phyloP scores from a whole-genome alignment of 2,888 invertebrate genomes.

The Danaus chrysippus region DNA sequence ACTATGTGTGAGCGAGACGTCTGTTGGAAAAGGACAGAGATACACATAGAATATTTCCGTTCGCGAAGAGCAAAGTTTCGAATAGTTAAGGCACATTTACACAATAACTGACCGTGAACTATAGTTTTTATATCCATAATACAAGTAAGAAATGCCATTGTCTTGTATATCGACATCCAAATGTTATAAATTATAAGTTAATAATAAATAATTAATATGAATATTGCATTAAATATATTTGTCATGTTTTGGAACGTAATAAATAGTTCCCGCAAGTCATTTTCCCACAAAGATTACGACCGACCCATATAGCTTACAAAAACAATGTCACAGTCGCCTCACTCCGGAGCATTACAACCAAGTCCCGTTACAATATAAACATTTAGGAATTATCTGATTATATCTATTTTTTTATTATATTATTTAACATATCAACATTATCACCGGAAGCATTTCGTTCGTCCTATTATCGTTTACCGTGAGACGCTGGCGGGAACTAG shows the following conservation, averaged over 20 bases:
- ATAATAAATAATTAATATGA: conserved; percentile 24
- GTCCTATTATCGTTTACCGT: conserved; percentile 52
- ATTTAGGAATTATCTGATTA: no score
- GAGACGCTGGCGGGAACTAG: conserved; percentile 48
- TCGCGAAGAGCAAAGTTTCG: conserved; percentile 37
- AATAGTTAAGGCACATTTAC: conserved; percentile 35
- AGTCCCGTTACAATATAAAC: no score
- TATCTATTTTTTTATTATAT: conserved; percentile 15
- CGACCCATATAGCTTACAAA: conserved; percentile 36
- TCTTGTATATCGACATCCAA: conserved; percentile 47
- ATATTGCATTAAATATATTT: conserved; percentile 25
- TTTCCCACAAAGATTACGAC: conserved; percentile 50
- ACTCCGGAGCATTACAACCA: conserved; percentile 9
- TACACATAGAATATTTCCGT: conserved; percentile 66
- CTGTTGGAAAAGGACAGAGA: conserved; percentile 40
- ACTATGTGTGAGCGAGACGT: conserved; percentile 28
- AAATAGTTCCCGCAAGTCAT: conserved; percentile 50
- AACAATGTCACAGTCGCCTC: conserved; percentile 30
- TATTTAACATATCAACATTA: conserved; percentile 29
- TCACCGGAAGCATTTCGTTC: conserved; percentile 37
- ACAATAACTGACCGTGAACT: conserved; percentile 59
- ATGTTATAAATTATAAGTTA: conserved; percentile 36
- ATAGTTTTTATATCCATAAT: conserved; percentile 68
- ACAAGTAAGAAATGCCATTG: conserved; percentile 48
- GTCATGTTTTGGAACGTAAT: conserved; percentile 31